A percentile compares a stretch with the other conserved stretches of the same genome.
Conservation (phyloP, 2,797 vertebrate genomes). For the Anguilla anguilla region DNA sequence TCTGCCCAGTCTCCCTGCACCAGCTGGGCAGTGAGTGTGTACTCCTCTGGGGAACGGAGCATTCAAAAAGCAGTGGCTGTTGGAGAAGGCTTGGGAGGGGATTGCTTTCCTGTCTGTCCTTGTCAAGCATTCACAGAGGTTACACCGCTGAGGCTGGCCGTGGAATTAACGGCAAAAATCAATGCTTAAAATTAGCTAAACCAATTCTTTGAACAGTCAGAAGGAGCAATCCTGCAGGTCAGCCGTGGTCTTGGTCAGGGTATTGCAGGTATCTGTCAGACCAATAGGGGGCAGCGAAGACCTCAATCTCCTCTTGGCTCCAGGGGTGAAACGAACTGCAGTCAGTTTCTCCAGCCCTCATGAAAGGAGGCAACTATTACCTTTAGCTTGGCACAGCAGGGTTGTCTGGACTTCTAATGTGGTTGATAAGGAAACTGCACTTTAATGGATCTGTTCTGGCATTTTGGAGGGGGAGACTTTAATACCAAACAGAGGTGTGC, state of each 20-base stretch:
- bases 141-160: neutral
- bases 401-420: constrained; percentile 74
- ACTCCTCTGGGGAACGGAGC: neutral
- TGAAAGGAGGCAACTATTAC: constrained; percentile 62
- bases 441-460: neutral
- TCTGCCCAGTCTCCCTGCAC: neutral
- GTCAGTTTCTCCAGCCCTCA: constrained; percentile 57
- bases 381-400: constrained; percentile 53
- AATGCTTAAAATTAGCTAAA: neutral
- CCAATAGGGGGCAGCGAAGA: constrained; percentile 25
- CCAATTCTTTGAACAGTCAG: neutral
- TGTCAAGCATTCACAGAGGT: neutral
- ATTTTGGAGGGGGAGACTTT: constrained; percentile 49
- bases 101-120: neutral
- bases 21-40: neutral
- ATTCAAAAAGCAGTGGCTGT: neutral
- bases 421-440: constrained; percentile 66
- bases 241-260: neutral
- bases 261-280: neutral
- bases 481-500: constrained; percentile 63
- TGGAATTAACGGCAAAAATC: neutral
- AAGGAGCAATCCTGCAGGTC: neutral
- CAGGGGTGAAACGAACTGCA: constrained; percentile 47
- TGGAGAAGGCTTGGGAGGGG: neutral
- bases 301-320: constrained; percentile 49